Conservation (phyloP, 2,888 invertebrate genomes). For the Tupiocoris notatus region DNA sequence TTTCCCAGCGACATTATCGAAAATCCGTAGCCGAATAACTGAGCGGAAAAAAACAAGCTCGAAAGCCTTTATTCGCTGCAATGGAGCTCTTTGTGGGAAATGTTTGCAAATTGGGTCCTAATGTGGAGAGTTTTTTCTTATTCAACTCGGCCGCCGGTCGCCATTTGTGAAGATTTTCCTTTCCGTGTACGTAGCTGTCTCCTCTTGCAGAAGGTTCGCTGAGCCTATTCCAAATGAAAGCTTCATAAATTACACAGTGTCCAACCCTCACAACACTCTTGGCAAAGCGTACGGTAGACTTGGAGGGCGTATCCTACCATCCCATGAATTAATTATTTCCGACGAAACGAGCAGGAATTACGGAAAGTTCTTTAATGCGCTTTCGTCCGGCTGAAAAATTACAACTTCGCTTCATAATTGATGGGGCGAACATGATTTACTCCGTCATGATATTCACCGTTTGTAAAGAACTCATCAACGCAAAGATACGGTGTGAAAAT, state of each 20-base stretch:
- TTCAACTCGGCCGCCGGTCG: not conserved
- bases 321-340: slow-evolving; percentile 34
- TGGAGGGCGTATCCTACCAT: not conserved
- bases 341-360: slow-evolving; percentile 27
- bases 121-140: not conserved
- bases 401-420: slow-evolving; percentile 27
- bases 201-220: not conserved
- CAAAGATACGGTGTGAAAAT: no score
- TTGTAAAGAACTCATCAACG: no score
- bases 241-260: slow-evolving; percentile 36
- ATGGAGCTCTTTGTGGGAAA: not conserved
- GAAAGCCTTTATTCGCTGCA: no score
- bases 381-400: slow-evolving; percentile 32
- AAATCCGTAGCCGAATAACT: no score
- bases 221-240: slow-evolving; percentile 23
- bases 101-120: not conserved
- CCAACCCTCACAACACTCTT: not conserved
- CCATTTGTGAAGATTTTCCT: not conserved
- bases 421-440: slow-evolving; percentile 14
- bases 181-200: not conserved
- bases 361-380: slow-evolving; percentile 29
- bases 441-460: no score
- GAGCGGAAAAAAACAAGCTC: no score
- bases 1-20: no score
- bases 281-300: not conserved